Base-by-base conservation (phyloP, 2,888 invertebrate species). In the Acanthacorydalis orientalis region DNA sequence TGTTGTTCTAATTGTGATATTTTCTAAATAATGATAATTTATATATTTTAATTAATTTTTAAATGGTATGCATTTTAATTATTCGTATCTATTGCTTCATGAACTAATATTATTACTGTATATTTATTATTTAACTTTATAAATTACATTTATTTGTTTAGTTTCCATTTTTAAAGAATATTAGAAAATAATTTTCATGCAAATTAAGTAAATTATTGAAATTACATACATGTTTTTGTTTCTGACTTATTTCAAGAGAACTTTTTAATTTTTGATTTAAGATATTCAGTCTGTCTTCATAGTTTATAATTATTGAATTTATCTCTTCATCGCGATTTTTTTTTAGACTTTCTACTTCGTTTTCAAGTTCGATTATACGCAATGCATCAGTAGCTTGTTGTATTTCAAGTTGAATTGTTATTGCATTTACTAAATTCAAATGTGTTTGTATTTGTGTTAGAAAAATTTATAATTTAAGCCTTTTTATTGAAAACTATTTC, bases 61-160 rank as follows among this genome's bases (percentile, higher is more conserved):
- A 65, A 15, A 64, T 57, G 59, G 68, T 66, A 57, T 65, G 64
- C 49, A 66, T 68, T 67, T 37, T n/a, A n/a, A n/a, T n/a, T n/a
- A n/a, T n/a, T n/a, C n/a, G n/a, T n/a, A n/a, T n/a, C n/a, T n/a
- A n/a, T n/a, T n/a, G n/a, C n/a, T n/a, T n/a, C n/a, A n/a, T n/a
- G n/a, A n/a, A n/a, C n/a, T n/a, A n/a, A n/a, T n/a, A n/a, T 1
- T 33, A 35, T 43, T 37, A 33, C 10, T 46, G 15, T 49, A 43
- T 31, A 31, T 15, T 31, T 35, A n/a, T n/a, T n/a, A n/a, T n/a
- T n/a, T n/a, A n/a, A n/a, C n/a, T n/a, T n/a, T n/a, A n/a, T n/a
- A n/a, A n/a, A n/a, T n/a, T n/a, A n/a, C n/a, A n/a, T n/a, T n/a
- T n/a, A n/a, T n/a, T 34, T 34, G 34, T 9, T 34, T 34, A 11